Base-by-base conservation (phyloP, 2,797 vertebrate genomes). In the Triplophysa bombifrons region DNA sequence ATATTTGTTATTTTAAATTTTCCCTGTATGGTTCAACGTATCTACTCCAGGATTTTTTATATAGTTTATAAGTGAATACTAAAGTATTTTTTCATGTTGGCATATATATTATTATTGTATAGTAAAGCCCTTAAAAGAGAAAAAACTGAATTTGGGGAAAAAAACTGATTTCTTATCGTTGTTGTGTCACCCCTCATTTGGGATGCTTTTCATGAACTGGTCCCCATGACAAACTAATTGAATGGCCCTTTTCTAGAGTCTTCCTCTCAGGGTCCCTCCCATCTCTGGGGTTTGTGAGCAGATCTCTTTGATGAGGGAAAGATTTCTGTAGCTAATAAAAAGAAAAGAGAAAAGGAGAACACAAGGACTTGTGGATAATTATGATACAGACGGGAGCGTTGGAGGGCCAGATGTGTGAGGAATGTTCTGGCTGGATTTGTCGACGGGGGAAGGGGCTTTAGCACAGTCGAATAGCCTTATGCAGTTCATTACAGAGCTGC, bases 391-490 rank as follows among this genome's bases (percentile, higher is more conserved):
- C 87, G 79, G 89, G 89, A 88, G 88, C 91, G 86, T 92, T 81
- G 41, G 89, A 76, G 83, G 88, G 87, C 94, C 92, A 94, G 93
- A 94, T 94, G 94, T 94, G 90, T 87, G 88, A 92, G 92, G 93
- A 94, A 94, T 94, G 92, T 92, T 89, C 92, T 93, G 92, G 91
- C 91, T 92, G 89, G 86, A 80, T 85, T 84, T 83, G 87, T 84
- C 81, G 84, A 83, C 70, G 76, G 81, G 60, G 78, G 86, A 74
- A 80, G 72, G 83, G 80, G 86, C 84, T 88, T 86, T 86, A 80
- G 88, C 89, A 84, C 85, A 92, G 88, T 87, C 67, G 82, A 91
- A 90, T 90, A 88, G 88, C 86, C 84, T 91, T 88, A 91, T 93
- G 92, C 90, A 93, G 88, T 89, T 93, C 85, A 86, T 94, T 93